phyloP scores from a whole-genome alignment of 1,140 invertebrate genomes.

The Dreissena polymorpha region DNA sequence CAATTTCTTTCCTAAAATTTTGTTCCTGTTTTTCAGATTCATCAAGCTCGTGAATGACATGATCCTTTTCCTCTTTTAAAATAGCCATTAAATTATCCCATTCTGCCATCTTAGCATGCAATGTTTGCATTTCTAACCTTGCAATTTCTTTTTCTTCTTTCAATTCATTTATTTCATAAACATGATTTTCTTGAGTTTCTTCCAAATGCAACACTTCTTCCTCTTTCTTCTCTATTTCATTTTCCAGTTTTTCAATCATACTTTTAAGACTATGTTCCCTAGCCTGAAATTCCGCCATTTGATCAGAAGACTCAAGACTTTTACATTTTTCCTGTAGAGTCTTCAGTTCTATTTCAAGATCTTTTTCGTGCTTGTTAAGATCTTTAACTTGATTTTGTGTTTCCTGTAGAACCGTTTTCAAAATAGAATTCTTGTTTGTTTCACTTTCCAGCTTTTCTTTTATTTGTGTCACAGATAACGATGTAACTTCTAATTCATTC shows the following conservation, averaged over 20 bases:
- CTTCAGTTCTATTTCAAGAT: slow-evolving; percentile 36
- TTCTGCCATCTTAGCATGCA: slow-evolving; percentile 84
- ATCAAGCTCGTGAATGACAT: slow-evolving; percentile 70
- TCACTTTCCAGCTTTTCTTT: slow-evolving; percentile 47
- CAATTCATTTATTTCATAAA: slow-evolving; percentile 63
- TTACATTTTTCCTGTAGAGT: slow-evolving; percentile 42
- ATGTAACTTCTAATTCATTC: neutral
- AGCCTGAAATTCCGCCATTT: slow-evolving; percentile 27
- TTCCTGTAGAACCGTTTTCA: slow-evolving; percentile 45
- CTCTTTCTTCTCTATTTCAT: slow-evolving; percentile 56
- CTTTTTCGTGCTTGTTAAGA: slow-evolving; percentile 34
- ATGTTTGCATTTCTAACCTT: slow-evolving; percentile 53
- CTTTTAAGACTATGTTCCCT: slow-evolving; percentile 43
- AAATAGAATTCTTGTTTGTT: slow-evolving; percentile 36
- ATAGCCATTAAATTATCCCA: slow-evolving; percentile 79
- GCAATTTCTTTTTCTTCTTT: slow-evolving; percentile 66
- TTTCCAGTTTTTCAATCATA: slow-evolving; percentile 55
- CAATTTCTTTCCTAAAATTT: slow-evolving; percentile 70
- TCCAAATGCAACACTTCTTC: slow-evolving; percentile 42
- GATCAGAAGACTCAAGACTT: slow-evolving; percentile 34
- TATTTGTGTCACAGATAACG: slow-evolving; percentile 9
- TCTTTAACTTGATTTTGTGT: slow-evolving; percentile 52
- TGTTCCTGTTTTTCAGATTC: slow-evolving; percentile 68
- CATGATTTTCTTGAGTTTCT: slow-evolving; percentile 52
- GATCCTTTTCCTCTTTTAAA: slow-evolving; percentile 73